These are phyloP conservation scores for Orestias chungarensis DNA, from an alignment of 2,797 vertebrate species.

Conservation along the genomic window DNA sequence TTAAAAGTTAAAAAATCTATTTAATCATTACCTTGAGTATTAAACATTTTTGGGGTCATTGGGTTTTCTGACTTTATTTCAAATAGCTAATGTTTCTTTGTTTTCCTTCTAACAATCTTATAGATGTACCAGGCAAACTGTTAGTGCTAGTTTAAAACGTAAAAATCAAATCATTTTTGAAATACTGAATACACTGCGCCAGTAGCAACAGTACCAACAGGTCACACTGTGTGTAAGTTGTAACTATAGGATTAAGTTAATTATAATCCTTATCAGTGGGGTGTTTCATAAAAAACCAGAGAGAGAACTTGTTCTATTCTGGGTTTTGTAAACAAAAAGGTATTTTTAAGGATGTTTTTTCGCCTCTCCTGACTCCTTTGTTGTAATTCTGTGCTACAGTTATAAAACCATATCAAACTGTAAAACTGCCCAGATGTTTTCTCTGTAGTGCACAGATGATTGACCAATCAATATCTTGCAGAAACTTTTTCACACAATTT, in stretches of 20 bases:
- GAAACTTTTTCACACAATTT: not conserved
- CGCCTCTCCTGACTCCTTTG: not conserved
- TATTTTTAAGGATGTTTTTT: not conserved
- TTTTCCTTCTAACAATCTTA: not conserved
- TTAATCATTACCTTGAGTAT: too few relatives aligned
- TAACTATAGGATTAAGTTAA: not conserved
- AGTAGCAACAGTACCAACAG: not conserved
- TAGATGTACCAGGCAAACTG: not conserved
- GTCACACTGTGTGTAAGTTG: not conserved
- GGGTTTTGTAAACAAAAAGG: not conserved
- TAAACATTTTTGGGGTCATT: too few relatives aligned
- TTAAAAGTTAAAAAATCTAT: too few relatives aligned
- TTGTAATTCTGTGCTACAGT: not conserved
- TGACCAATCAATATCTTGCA: not conserved
- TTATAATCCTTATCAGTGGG: not conserved
- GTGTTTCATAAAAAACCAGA: not conserved
- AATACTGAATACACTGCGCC: not conserved
- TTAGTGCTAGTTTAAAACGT: not conserved
- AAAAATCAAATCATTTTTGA: not conserved
- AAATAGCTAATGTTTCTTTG: not conserved
- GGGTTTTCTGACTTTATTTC: too few relatives aligned
- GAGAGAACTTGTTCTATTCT: not conserved
- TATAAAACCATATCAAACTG: not conserved
- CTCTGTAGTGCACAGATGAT: not conserved
- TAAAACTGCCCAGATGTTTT: not conserved